phyloP scores from a whole-genome alignment of 1,140 invertebrate genomes.

The Drosophila sucinea region DNA sequence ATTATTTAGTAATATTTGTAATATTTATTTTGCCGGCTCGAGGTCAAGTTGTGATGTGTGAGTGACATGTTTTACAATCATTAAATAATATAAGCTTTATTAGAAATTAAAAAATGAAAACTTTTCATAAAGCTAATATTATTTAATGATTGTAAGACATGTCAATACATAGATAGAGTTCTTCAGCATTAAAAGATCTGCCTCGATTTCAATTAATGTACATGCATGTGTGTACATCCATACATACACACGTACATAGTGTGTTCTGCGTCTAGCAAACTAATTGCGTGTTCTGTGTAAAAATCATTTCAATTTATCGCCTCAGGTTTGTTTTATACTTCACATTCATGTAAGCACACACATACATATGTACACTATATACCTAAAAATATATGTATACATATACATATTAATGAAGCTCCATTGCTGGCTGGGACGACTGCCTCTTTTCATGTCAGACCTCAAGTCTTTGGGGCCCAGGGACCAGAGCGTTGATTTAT shows the following conservation, averaged over 20 bases:
- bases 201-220: neutral
- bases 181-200: too few species aligned
- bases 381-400: neutral
- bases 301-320: conserved; percentile 78
- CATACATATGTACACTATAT: neutral
- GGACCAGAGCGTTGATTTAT: conserved; percentile 71
- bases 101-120: too few species aligned
- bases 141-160: neutral
- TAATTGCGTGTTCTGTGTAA: conserved; percentile 78
- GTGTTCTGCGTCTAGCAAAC: conserved; percentile 42
- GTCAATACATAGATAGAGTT: neutral
- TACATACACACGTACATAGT: conserved; percentile 17
- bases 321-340: conserved; percentile 71
- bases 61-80: too few species aligned
- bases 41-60: too few species aligned
- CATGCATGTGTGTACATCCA: neutral
- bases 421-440: neutral
- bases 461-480: conserved; percentile 1
- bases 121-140: too few species aligned
- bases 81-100: too few species aligned
- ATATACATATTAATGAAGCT: conserved; percentile 67
- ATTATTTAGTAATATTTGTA: too few species aligned
- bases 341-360: conserved; percentile 43
- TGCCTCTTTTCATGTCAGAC: conserved; percentile 11
- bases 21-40: too few species aligned